Percentiles rank a stretch among this genome's conserved stretches.
phyloP scores from a whole-genome alignment of 2,797 vertebrate species.

The Lophotriccus pileatus region DNA sequence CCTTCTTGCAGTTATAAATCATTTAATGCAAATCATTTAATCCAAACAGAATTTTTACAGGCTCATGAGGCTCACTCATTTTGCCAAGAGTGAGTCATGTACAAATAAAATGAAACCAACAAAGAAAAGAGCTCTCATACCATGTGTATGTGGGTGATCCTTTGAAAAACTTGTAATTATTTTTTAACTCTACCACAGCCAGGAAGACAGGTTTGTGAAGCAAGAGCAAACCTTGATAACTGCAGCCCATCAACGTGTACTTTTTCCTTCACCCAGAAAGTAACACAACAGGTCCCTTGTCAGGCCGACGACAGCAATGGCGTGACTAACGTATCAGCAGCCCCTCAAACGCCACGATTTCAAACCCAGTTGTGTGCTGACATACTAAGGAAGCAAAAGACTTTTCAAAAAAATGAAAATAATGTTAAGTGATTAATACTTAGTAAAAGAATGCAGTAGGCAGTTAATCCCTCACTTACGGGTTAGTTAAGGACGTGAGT shows the following conservation, averaged over 20 bases:
- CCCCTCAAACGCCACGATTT: not conserved
- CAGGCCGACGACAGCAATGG: fast-evolving
- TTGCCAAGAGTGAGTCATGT: constrained; percentile 72
- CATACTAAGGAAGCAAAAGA: not conserved
- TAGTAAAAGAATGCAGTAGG: constrained; percentile 51
- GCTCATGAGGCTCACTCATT: constrained; percentile 66
- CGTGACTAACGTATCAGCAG: not conserved
- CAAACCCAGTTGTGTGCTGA: not conserved
- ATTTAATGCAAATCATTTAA: constrained; percentile 66
- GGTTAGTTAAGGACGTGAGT: constrained; percentile 63
- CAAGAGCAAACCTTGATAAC: not conserved
- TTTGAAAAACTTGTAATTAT: constrained; percentile 66
- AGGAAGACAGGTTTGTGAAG: constrained; percentile 42
- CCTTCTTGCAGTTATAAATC: constrained; percentile 55
- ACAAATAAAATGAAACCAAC: constrained; percentile 71
- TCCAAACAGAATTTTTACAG: constrained; percentile 69
- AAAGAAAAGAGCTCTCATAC: constrained; percentile 67
- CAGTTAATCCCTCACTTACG: constrained; percentile 51
- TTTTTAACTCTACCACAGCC: constrained; percentile 61
- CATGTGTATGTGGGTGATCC: constrained; percentile 69
- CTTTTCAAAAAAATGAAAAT: constrained; percentile 19
- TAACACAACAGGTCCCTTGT: not conserved
- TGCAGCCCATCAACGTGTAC: not conserved
- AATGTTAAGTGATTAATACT: constrained; percentile 50
- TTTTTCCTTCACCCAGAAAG: not conserved